Evolutionary conservation across 2,113 vertebrate genomes (phyloP).

Genomic region (Saguinus imperator): DNA sequence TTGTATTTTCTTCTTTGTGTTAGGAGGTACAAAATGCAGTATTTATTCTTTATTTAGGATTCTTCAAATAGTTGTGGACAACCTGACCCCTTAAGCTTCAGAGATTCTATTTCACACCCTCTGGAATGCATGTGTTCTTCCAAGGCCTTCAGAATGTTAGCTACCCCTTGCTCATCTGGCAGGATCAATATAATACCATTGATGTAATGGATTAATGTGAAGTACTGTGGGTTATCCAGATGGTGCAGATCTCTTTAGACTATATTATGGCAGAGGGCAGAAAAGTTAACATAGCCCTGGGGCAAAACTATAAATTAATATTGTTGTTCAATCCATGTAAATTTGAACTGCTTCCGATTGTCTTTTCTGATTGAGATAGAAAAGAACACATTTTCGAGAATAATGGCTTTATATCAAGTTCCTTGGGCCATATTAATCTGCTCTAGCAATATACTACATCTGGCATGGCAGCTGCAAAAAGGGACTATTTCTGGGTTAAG

Average conservation of each 20-base stretch:
- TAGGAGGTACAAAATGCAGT: background rate
- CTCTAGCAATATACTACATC: constrained; percentile 56
- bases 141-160: constrained; percentile 9
- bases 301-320: constrained; percentile 60
- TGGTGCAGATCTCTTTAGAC: constrained; percentile 48
- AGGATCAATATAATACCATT: constrained; percentile 11
- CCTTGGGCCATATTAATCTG: constrained; percentile 54
- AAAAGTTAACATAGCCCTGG: constrained; percentile 41
- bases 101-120: background rate
- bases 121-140: background rate
- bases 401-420: constrained; percentile 48
- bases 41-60: background rate
- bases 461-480: constrained; percentile 46
- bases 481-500: background rate
- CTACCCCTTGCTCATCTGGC: constrained; percentile 1
- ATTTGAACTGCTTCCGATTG: constrained; percentile 40
- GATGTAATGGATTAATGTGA: background rate
- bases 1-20: background rate
- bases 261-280: constrained; percentile 40
- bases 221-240: constrained; percentile 31
- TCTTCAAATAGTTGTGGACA: background rate
- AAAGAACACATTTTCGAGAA: constrained; percentile 54
- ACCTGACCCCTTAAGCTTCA: background rate
- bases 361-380: constrained; percentile 60
- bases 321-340: constrained; percentile 55